These are phyloP conservation scores for Gracilinanus agilis DNA, from an alignment of 2,113 vertebrate genomes.

Conservation along the genomic window DNA sequence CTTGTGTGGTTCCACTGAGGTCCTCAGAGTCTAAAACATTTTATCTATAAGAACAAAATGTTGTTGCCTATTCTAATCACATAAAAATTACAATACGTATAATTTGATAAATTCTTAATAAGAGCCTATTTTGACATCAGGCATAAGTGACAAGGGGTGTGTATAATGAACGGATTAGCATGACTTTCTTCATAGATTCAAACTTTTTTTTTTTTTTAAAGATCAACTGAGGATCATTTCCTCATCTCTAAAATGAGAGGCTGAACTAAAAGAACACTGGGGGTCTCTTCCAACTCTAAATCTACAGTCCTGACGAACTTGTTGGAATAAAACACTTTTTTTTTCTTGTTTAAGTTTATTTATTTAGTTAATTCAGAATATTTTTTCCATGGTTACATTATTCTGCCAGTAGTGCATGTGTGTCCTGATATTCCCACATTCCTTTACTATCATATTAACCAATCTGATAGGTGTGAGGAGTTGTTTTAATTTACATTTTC, in stretches of 20 bases:
- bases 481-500: too few species aligned
- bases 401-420: too few species aligned
- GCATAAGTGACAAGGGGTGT: background rate
- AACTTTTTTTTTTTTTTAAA: background rate
- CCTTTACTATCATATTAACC: too few species aligned
- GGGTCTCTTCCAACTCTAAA: background rate
- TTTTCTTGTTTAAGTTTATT: background rate
- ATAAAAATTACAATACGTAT: background rate
- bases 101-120: background rate
- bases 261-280: background rate
- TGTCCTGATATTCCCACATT: too few species aligned
- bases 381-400: too few species aligned
- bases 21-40: background rate
- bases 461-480: too few species aligned
- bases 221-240: background rate
- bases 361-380: too few species aligned
- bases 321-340: background rate
- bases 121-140: background rate
- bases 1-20: background rate
- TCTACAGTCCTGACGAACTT: background rate
- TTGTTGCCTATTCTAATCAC: background rate
- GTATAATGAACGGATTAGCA: background rate
- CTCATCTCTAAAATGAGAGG: background rate
- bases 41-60: background rate
- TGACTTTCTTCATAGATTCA: background rate